phyloP scores from a whole-genome alignment of 2,888 invertebrate species.

The Schizotus pectinicornis region DNA sequence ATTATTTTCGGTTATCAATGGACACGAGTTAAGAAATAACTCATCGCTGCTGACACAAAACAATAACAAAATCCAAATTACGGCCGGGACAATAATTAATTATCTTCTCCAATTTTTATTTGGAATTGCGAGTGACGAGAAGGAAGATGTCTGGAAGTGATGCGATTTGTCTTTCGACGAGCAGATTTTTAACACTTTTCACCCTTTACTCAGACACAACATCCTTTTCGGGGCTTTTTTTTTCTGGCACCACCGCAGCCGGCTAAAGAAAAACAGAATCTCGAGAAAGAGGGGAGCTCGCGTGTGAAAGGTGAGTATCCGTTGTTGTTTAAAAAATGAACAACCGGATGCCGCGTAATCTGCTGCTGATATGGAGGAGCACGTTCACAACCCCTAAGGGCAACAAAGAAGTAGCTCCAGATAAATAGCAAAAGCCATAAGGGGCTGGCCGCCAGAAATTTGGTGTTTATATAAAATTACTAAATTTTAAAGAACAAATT shows the following conservation, averaged over 20 bases:
- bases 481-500: too few relatives aligned
- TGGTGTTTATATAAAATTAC: too few relatives aligned
- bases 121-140: neutral
- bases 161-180: slow-evolving; percentile 12
- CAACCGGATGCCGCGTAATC: slow-evolving; percentile 22
- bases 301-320: neutral
- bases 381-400: slow-evolving; percentile 16
- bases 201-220: slow-evolving; percentile 28
- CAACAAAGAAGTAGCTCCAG: neutral
- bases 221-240: slow-evolving; percentile 15
- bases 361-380: slow-evolving; percentile 7
- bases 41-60: neutral
- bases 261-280: neutral
- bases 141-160: neutral
- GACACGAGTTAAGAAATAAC: neutral
- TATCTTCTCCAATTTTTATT: neutral
- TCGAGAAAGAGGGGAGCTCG: neutral
- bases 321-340: slow-evolving; percentile 8
- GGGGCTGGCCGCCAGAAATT: too few relatives aligned
- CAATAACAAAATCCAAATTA: neutral
- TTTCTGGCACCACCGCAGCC: neutral
- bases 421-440: neutral
- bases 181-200: slow-evolving; percentile 25
- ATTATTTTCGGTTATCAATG: slow-evolving; percentile 5
- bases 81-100: neutral